Base-by-base conservation (phyloP, 2,888 invertebrate genomes). In the Cantharis lateralis region DNA sequence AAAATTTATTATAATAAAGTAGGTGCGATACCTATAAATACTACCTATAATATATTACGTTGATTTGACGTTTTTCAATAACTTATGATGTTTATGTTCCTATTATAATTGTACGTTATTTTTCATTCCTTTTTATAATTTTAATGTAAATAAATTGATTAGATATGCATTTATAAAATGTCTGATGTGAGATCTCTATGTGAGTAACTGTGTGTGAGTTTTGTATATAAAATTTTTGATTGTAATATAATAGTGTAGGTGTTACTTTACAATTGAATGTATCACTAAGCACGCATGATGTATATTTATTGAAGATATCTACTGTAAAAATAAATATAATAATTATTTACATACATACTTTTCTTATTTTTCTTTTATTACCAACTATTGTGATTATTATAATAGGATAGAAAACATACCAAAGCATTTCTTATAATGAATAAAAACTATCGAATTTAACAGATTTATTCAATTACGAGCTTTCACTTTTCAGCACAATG, bases 251-350 rank as follows among this genome's bases (percentile, higher is more conserved):
- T 79, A 77, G 28, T 78, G 64, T 66, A 66, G 82, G 80, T 84
- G 84, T 86, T 84, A 83, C 83, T 84, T 83, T 84, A 82, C 82
- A 82, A 80, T 77, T 84, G 82, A 81, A 83, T 84, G 84, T 86
- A 77, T 74, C 74, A 77, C 82, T 85, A 82, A 82, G 84, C 84
- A 86, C 84, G 83, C 80, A 83, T 85, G 84, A 83, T 85, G 84
- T 86, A 86, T 83, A 85, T 86, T 86, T 86, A 86, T 86, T 86
- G 83, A 84, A 80, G 68, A 70, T 70, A 72, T 72, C 48, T 48
- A 48, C 48, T 76, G 64, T 72, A 71, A 75, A 74, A 79, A 75
- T 76, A 78, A 66, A 66, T 48, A 48, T 48, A 48, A 48, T 48
- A 48, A 48, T 48, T 48, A 48, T 48, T 48, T 48, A 48, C n/a